Percentiles rank a stretch among this genome's conserved stretches.
Evolutionary conservation across 2,888 invertebrate genomes (phyloP).

Genomic region (Clunio marinus): DNA sequence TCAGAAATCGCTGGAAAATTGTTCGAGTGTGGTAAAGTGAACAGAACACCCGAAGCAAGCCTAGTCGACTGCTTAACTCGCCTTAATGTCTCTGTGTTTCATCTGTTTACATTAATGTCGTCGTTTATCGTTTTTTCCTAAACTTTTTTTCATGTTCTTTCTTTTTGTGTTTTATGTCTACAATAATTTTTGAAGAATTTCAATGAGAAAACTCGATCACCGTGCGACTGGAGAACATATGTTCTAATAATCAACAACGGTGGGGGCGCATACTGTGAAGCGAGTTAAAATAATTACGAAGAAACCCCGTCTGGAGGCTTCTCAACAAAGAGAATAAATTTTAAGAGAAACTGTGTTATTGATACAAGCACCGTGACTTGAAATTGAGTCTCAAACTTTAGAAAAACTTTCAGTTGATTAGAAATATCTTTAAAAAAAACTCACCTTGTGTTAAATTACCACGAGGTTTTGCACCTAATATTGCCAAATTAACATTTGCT

Average conservation of each 20-base stretch:
- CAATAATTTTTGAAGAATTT: not conserved
- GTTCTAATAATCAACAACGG: not conserved
- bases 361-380: not conserved
- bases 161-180: constrained; percentile 7
- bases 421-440: constrained; percentile 41
- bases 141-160: constrained; percentile 7
- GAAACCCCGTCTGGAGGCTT: not conserved
- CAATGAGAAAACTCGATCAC: constrained; percentile 16
- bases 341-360: not conserved
- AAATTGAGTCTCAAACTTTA: too few species aligned
- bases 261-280: not conserved
- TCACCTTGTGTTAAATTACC: constrained; percentile 78
- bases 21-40: too few species aligned
- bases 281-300: constrained; percentile 6
- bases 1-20: too few species aligned
- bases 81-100: not conserved
- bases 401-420: too few species aligned
- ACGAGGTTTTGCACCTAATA: constrained; percentile 93
- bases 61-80: not conserved
- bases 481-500: constrained; percentile 96
- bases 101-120: constrained; percentile 17
- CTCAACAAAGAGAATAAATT: not conserved
- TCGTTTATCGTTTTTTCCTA: constrained; percentile 17
- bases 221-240: constrained; percentile 32
- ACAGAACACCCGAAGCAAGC: too few species aligned